Percentiles rank a stretch among this genome's conserved stretches.
Evolutionary conservation across 2,888 invertebrate species (phyloP).

Genomic region (Hecatera dysodea): DNA sequence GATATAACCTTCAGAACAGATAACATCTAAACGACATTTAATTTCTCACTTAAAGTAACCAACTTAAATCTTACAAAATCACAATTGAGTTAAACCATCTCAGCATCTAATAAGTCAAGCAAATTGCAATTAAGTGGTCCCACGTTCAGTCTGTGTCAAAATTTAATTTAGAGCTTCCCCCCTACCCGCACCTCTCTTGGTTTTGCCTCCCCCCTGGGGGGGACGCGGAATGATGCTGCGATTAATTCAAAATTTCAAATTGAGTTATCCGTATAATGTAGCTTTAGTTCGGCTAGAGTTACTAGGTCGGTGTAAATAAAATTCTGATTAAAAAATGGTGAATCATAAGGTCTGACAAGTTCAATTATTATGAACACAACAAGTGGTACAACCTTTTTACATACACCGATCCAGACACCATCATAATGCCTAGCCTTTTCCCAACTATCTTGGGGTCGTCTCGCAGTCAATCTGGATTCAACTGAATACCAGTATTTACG

Average conservation of each 20-base stretch:
- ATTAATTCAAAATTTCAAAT: slow-evolving; percentile 78
- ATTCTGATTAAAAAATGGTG: neutral
- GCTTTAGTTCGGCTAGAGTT: slow-evolving; percentile 51
- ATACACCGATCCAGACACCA: neutral
- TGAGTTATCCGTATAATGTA: slow-evolving; percentile 70
- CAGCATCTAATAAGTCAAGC: slow-evolving; percentile 75
- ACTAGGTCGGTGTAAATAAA: slow-evolving; percentile 23
- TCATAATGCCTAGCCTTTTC: too few species aligned
- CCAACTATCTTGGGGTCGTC: too few species aligned
- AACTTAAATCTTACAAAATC: slow-evolving; percentile 62
- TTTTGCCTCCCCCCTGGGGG: slow-evolving; percentile 42
- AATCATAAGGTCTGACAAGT: neutral
- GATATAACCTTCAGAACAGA: neutral
- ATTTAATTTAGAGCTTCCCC: slow-evolving; percentile 75
- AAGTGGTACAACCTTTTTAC: neutral
- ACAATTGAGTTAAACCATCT: slow-evolving; percentile 64
- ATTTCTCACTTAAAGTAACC: slow-evolving; percentile 40
- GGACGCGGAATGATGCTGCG: slow-evolving; percentile 63
- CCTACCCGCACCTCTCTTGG: slow-evolving; percentile 41
- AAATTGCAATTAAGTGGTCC: slow-evolving; percentile 80
- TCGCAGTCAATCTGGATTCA: too few species aligned
- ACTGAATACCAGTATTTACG: too few species aligned
- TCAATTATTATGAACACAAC: too few species aligned
- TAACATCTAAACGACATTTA: slow-evolving; percentile 39
- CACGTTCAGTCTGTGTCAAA: slow-evolving; percentile 73